Conservation (phyloP, 2,797 vertebrate species). For the Gallinago stenura region DNA sequence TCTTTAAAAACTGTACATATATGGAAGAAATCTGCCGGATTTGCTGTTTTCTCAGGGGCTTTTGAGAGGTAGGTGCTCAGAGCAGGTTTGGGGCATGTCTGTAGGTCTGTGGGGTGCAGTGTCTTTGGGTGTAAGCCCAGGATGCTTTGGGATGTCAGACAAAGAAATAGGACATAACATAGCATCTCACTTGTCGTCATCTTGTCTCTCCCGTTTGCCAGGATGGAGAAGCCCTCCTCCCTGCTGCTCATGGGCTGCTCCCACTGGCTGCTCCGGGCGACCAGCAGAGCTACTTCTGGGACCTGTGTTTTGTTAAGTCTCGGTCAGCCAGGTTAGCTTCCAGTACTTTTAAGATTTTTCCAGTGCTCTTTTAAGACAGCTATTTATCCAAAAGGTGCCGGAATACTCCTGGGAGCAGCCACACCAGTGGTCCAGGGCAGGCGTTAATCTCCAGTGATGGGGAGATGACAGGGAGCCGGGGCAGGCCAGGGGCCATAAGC, state of each 20-base stretch:
- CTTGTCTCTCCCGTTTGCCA: neutral
- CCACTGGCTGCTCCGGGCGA: fast-evolving
- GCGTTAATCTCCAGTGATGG: neutral
- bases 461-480: neutral
- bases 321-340: neutral
- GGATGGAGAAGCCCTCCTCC: neutral
- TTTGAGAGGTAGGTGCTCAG: neutral
- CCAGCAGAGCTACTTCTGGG: neutral
- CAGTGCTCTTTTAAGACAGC: fast-evolving
- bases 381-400: neutral
- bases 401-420: neutral
- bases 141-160: neutral
- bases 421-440: neutral
- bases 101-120: neutral
- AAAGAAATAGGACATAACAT: neutral
- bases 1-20: neutral
- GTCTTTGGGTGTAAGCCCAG: fast-evolving
- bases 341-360: neutral
- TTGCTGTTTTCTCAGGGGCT: neutral
- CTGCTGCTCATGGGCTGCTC: neutral
- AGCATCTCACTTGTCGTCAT: neutral
- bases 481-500: neutral
- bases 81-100: neutral
- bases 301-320: neutral
- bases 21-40: neutral